These are phyloP conservation scores for Chironomus riparius DNA, from an alignment of 2,888 invertebrate species.

Conservation along the genomic window DNA sequence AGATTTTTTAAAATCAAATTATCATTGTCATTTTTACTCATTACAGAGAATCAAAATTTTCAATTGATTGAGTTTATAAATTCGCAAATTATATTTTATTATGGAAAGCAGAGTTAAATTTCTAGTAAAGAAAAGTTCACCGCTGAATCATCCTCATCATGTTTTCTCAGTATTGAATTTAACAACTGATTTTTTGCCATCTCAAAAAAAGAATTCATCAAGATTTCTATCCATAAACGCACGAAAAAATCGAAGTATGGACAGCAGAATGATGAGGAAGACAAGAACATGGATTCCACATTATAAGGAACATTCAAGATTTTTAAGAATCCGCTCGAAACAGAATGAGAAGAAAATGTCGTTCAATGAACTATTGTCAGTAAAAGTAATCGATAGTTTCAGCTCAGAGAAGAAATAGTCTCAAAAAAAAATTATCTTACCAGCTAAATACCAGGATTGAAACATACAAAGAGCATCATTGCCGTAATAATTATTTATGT, in stretches of 20 bases:
- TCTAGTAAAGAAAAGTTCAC: background rate
- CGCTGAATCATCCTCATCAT: background rate
- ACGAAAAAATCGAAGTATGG: background rate
- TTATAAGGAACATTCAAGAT: background rate
- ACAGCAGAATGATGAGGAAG: background rate
- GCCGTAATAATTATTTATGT: constrained; percentile 63
- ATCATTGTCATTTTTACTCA: background rate
- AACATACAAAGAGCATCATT: constrained; percentile 61
- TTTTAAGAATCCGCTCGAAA: background rate
- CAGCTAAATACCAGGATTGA: constrained; percentile 60
- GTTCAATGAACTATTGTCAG: too few relatives aligned
- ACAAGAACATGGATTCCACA: background rate
- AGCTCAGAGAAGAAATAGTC: background rate
- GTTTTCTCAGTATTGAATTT: background rate
- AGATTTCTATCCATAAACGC: background rate
- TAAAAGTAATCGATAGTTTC: too few relatives aligned
- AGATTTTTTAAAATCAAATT: background rate
- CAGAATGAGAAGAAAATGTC: background rate
- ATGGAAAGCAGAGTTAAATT: background rate
- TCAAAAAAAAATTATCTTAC: background rate
- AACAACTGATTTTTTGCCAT: background rate
- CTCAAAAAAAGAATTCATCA: background rate
- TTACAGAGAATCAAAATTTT: too few relatives aligned
- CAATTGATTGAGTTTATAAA: too few relatives aligned
- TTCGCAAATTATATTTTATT: background rate